Evolutionary conservation across 2,888 invertebrate genomes (phyloP).

Genomic region (Drosophila algonquin): DNA sequence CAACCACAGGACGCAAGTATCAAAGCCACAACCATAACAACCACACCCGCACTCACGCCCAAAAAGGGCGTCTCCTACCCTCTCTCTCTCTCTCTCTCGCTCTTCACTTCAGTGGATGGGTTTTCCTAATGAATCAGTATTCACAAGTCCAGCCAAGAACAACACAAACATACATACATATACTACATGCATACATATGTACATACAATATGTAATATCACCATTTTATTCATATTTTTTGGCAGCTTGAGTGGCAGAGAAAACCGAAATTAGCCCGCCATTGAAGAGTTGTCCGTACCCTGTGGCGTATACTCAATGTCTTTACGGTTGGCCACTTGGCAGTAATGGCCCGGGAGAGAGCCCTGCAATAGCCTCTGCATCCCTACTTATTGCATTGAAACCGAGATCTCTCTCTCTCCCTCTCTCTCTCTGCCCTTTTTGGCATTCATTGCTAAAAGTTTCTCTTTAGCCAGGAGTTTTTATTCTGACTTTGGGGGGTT

Average conservation of each 20-base stretch:
- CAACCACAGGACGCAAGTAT: slow-evolving; percentile 36
- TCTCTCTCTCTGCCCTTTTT: slow-evolving; percentile 4
- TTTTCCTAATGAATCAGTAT: slow-evolving; percentile 70
- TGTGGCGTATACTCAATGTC: slow-evolving; percentile 59
- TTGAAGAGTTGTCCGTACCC: slow-evolving; percentile 27
- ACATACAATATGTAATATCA: not conserved
- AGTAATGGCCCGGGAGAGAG: not conserved
- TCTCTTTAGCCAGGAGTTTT: slow-evolving; percentile 20
- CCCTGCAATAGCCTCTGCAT: slow-evolving; percentile 35
- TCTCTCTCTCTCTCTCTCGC: slow-evolving; percentile 43
- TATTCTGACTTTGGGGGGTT: slow-evolving; percentile 13
- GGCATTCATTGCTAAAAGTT: slow-evolving; percentile 52
- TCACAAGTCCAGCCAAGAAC: slow-evolving; percentile 49
- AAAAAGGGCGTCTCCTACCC: slow-evolving; percentile 52
- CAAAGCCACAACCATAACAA: slow-evolving; percentile 36
- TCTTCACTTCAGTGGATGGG: slow-evolving; percentile 1
- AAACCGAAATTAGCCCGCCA: slow-evolving; percentile 57
- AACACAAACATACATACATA: slow-evolving; percentile 3
- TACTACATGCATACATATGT: slow-evolving; percentile 1
- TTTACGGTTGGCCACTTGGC: slow-evolving; percentile 11
- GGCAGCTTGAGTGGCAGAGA: slow-evolving; percentile 27
- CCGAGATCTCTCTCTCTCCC: not conserved
- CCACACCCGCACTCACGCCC: slow-evolving; percentile 23
- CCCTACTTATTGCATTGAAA: slow-evolving; percentile 51
- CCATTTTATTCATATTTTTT: slow-evolving; percentile 9